Conservation (phyloP, 2,888 invertebrate genomes). For the Thecophora atra region DNA sequence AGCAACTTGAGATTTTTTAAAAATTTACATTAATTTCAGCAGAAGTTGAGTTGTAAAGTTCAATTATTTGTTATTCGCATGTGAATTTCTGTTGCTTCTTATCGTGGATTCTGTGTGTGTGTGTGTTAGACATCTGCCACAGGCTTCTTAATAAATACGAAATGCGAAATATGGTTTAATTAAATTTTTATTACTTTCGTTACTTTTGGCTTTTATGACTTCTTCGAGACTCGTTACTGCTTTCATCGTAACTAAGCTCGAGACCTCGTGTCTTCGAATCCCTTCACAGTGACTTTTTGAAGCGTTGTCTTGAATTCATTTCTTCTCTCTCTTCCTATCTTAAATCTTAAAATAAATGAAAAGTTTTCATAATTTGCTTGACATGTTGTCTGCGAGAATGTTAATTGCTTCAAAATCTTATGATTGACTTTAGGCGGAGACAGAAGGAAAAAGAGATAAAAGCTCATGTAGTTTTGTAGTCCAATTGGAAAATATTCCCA, state of each 20-base stretch:
- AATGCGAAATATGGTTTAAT: slow-evolving; percentile 2
- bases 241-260: neutral
- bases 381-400: neutral
- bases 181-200: neutral
- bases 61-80: slow-evolving; percentile 8
- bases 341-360: neutral
- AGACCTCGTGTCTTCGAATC: too few species aligned
- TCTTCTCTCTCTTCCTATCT: neutral
- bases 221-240: neutral
- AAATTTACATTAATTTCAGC: slow-evolving; percentile 21
- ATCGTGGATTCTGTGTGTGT: neutral
- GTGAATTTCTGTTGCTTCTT: neutral
- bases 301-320: neutral
- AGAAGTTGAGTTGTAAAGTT: slow-evolving; percentile 15
- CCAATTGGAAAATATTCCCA: too few species aligned
- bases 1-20: neutral
- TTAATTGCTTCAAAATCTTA: neutral
- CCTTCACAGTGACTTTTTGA: too few species aligned
- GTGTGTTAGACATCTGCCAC: neutral
- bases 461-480: too few species aligned
- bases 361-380: slow-evolving; percentile 12
- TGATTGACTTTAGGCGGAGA: neutral
- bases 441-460: too few species aligned
- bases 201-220: slow-evolving; percentile 11
- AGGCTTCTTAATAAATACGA: slow-evolving; percentile 6